Evolutionary conservation across 2,797 vertebrate species (phyloP), one percentile per base, ranked within the genome.

Genomic region (Delichon dasypus): DNA sequence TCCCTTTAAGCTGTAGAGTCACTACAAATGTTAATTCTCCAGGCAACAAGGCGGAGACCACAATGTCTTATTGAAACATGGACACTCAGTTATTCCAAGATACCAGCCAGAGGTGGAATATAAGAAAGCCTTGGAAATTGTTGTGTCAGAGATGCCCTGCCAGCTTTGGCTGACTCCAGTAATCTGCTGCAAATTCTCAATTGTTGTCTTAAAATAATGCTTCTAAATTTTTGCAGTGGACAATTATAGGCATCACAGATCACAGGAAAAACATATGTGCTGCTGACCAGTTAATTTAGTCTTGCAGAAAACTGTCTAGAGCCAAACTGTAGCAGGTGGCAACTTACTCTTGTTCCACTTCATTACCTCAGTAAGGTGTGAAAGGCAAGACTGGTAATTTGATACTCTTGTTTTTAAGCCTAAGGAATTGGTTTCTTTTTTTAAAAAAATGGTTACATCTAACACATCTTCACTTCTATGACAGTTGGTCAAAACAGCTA

Each of bases 231-330:
- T 91, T 91, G 57, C 81, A 72, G 45, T 36, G 80, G 80, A 68
- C 88, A 97, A 94, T 96, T 93, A 97, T 88, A 95, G 85, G 91
- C 93, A 80, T 94, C 91, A 94, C 32, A 65, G 93, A 87, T 94
- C 89, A 96, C 93, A 94, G n/a, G 71, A 74, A 73, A 89, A 91
- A 68, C 93, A 95, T 88, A 80, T 95, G 85, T 91, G 89, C 71
- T 94, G 65, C 77, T 88, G 85, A 81, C 83, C 85, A 93, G 67
- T 74, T 90, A 79, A 95, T 77, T 90, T 94, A 83, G 85, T 86
- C 83, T 94, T 77, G 94, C 91, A 96, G 83, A 94, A 96, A 95
- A 94, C 74, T 58, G 45, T 94, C 67, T 89, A 26, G 42, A 91
- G 57, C 60, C 71, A 82, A 94, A 89, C 10, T 82, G 77, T 34